Percentiles rank a stretch among this genome's conserved stretches.
Evolutionary conservation across 2,797 vertebrate genomes (phyloP).

Genomic region (Lithobates sylvaticus): DNA sequence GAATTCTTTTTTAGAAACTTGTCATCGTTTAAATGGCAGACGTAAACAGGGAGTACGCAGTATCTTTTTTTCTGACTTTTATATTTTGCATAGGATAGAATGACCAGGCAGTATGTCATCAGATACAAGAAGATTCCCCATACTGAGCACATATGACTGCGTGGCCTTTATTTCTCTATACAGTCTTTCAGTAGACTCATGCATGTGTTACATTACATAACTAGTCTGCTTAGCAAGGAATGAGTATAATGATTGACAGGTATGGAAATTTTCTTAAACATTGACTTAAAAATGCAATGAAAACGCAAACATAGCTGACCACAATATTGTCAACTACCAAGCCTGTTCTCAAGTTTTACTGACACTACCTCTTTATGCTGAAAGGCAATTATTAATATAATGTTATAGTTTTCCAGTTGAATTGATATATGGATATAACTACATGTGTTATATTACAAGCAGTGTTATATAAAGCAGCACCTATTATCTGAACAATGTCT

Average conservation of each 20-base stretch:
- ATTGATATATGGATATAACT: neutral
- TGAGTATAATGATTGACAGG: neutral
- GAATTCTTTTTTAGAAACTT: too few species aligned
- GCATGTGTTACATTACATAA: neutral
- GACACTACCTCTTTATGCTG: neutral
- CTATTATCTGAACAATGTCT: neutral
- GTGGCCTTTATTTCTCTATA: neutral
- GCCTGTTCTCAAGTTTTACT: neutral
- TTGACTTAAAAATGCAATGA: neutral
- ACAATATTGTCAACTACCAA: neutral
- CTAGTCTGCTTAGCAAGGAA: neutral
- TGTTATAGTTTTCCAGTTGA: slow-evolving; percentile 3
- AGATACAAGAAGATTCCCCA: too few species aligned
- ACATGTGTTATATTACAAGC: neutral
- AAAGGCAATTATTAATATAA: neutral
- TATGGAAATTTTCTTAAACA: neutral
- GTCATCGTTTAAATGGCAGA: too few species aligned
- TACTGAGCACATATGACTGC: too few species aligned
- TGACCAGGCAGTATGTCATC: neutral
- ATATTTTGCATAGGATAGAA: neutral
- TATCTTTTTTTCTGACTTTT: neutral
- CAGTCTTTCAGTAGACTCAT: neutral
- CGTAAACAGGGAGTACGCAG: too few species aligned
- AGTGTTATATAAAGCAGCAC: neutral
- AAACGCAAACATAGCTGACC: neutral